A percentile compares a stretch with the other conserved stretches of the same genome.
Evolutionary conservation across 2,113 vertebrate genomes (phyloP).

Genomic region (Corythaeola cristata): DNA sequence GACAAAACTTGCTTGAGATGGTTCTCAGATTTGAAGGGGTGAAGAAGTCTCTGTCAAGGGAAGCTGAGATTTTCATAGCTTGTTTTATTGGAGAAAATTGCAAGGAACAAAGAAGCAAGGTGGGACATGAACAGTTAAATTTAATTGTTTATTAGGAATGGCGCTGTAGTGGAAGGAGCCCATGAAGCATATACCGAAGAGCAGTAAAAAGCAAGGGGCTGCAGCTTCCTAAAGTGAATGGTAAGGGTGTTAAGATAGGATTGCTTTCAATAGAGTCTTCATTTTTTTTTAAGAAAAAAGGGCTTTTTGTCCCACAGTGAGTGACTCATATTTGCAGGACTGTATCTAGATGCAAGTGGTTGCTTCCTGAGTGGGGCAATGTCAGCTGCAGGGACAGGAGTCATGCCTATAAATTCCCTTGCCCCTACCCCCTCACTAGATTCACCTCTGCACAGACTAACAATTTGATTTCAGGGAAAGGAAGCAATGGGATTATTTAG

Average conservation of each 20-base stretch:
- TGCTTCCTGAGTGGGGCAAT: neutral
- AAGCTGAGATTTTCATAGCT: neutral
- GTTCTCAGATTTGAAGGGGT: neutral
- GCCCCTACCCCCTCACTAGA: neutral
- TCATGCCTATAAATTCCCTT: neutral
- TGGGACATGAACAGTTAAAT: neutral
- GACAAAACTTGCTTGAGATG: neutral
- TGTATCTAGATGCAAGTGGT: neutral
- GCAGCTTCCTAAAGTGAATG: neutral
- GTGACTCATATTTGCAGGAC: neutral
- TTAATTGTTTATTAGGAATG: neutral
- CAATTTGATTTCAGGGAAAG: neutral
- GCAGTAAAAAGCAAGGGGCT: neutral
- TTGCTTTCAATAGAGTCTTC: neutral
- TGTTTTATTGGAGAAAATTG: neutral
- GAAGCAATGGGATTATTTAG: neutral
- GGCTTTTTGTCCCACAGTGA: neutral
- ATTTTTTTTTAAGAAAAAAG: neutral
- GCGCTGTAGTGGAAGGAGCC: neutral
- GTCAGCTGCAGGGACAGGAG: neutral
- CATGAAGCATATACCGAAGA: neutral
- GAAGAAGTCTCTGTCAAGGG: neutral
- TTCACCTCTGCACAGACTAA: neutral
- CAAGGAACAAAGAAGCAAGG: neutral
- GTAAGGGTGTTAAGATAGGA: neutral